Conservation (phyloP, 2,888 invertebrate species). For the Ectemnius cavifrons region DNA sequence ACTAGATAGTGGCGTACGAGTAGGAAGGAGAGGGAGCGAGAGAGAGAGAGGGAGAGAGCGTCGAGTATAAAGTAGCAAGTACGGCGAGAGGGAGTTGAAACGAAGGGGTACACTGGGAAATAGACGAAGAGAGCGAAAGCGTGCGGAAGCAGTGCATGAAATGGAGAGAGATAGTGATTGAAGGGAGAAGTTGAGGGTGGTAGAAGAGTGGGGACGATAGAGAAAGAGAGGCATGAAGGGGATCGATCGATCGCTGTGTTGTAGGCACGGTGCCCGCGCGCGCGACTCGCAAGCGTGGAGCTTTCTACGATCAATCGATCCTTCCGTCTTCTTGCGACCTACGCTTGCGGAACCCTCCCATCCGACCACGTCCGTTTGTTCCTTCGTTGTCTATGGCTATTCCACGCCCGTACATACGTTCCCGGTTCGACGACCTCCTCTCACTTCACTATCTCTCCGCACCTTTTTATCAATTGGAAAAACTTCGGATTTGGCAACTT, state of each 20-base stretch:
- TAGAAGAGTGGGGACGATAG: background rate
- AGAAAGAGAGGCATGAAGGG: slow-evolving; percentile 10
- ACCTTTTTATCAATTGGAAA: slow-evolving; percentile 15
- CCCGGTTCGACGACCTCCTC: slow-evolving; percentile 27
- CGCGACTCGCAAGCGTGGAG: slow-evolving; percentile 31
- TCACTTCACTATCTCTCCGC: slow-evolving; percentile 17
- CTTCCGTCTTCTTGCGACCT: slow-evolving; percentile 37
- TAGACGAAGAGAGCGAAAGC: slow-evolving; percentile 24
- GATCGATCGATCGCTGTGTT: slow-evolving; percentile 50
- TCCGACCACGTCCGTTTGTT: slow-evolving; percentile 18
- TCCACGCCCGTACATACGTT: background rate
- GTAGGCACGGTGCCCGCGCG: slow-evolving; percentile 33
- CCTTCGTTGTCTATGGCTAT: slow-evolving; percentile 7
- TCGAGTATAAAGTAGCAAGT: background rate
- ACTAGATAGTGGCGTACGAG: too few relatives aligned
- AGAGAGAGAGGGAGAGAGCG: background rate
- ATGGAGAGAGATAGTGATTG: background rate
- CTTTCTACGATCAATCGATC: slow-evolving; percentile 50
- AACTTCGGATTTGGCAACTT: background rate
- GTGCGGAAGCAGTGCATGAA: slow-evolving; percentile 21
- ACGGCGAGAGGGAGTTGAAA: background rate
- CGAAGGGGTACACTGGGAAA: slow-evolving; percentile 46
- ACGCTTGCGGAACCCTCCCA: slow-evolving; percentile 32
- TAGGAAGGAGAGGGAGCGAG: too few relatives aligned
- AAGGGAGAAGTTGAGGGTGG: background rate